Percentiles rank a stretch among this genome's conserved stretches.
phyloP scores from a whole-genome alignment of 2,797 vertebrate genomes.

The Mus caroli region DNA sequence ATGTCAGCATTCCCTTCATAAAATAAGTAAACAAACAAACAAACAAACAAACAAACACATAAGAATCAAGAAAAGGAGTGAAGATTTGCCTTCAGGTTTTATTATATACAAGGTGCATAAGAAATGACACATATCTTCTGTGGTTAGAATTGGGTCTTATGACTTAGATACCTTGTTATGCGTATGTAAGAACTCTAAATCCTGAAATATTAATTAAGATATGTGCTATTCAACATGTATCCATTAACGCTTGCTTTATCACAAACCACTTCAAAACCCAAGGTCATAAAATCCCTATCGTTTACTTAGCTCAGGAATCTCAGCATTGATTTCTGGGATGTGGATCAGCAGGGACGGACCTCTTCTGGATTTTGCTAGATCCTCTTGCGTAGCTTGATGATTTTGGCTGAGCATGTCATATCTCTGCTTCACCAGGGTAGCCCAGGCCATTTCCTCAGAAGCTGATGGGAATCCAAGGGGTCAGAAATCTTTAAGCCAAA shows the following conservation, averaged over 20 bases:
- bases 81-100: not conserved
- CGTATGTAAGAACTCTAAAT: not conserved
- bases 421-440: not conserved
- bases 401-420: not conserved
- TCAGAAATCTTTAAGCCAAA: not conserved
- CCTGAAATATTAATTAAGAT: not conserved
- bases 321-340: not conserved
- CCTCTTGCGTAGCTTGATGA: not conserved
- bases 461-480: not conserved
- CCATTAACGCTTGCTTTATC: not conserved
- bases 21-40: not conserved
- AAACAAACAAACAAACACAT: too few species aligned
- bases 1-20: too few species aligned
- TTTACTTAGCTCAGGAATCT: not conserved
- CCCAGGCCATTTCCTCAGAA: not conserved
- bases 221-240: not conserved
- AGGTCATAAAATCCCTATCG: not conserved
- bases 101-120: not conserved
- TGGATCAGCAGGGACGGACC: not conserved
- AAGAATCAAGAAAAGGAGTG: not conserved
- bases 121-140: not conserved
- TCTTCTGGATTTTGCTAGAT: not conserved
- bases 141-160: not conserved
- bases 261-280: not conserved
- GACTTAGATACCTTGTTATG: not conserved